These are phyloP conservation scores for Latrodectus hesperus DNA, from an alignment of 2,888 invertebrate species.

Conservation along the genomic window DNA sequence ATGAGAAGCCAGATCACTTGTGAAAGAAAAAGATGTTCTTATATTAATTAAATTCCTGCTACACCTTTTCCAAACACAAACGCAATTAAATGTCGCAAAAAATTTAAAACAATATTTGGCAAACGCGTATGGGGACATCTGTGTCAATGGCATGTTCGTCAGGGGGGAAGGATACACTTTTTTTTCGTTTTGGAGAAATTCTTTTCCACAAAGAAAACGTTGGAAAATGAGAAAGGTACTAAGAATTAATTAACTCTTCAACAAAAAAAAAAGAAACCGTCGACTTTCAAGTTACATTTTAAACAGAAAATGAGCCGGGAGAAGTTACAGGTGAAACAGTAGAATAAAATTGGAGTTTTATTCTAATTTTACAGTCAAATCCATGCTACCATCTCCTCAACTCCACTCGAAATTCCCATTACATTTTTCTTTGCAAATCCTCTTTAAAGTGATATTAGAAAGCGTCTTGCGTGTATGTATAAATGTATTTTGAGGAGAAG, in stretches of 20 bases:
- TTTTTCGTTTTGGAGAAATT: background rate
- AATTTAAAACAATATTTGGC: too few relatives aligned
- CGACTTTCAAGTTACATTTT: background rate
- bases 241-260: background rate
- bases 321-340: background rate
- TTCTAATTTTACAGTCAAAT: background rate
- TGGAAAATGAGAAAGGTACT: background rate
- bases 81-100: too few relatives aligned
- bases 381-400: background rate
- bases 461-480: background rate
- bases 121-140: too few relatives aligned
- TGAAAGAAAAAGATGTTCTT: too few relatives aligned
- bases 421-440: background rate
- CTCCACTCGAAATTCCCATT: background rate
- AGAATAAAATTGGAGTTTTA: constrained; percentile 4
- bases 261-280: background rate
- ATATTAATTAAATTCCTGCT: too few relatives aligned
- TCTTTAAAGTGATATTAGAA: background rate
- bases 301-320: background rate
- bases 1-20: too few relatives aligned
- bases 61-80: too few relatives aligned
- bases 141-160: too few relatives aligned
- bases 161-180: too few relatives aligned
- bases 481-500: too few relatives aligned
- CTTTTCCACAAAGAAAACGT: background rate